A percentile compares a stretch with the other conserved stretches of the same genome.
Conservation (phyloP, 2,113 vertebrate genomes). For the Alligator mississippiensis region DNA sequence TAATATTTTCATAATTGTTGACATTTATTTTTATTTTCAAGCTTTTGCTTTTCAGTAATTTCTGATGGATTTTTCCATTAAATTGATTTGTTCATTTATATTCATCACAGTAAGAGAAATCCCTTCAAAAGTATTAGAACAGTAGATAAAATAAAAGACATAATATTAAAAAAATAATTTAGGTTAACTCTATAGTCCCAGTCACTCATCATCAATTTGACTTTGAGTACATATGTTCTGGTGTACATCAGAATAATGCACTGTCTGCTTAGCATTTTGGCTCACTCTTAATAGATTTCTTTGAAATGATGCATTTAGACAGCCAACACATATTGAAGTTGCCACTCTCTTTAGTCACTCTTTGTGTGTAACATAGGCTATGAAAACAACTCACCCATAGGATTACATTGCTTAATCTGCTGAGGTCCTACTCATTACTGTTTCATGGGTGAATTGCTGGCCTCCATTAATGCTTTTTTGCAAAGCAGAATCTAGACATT, state of each 20-base stretch:
- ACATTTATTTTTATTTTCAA: background rate
- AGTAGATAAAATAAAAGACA: background rate
- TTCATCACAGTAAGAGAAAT: background rate
- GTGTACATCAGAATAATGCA: background rate
- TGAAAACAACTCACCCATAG: constrained; percentile 19
- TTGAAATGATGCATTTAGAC: constrained; percentile 14
- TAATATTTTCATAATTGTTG: background rate
- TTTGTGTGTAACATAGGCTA: background rate
- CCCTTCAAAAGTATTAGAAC: background rate
- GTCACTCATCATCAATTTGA: background rate
- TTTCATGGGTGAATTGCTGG: constrained; percentile 53
- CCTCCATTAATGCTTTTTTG: background rate
- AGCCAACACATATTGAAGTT: constrained; percentile 32
- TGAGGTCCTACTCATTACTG: background rate
- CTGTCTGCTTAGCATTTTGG: background rate
- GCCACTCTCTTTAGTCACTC: background rate
- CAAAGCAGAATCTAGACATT: constrained; percentile 22
- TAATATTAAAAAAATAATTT: background rate
- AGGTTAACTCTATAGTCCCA: background rate
- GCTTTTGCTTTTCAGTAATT: background rate
- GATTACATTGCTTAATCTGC: constrained; percentile 19
- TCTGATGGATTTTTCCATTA: background rate
- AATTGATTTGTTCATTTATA: background rate
- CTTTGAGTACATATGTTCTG: background rate
- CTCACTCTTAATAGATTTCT: background rate